Percentiles rank a stretch among this genome's conserved stretches.
Evolutionary conservation across 2,888 invertebrate genomes (phyloP).

Genomic region (Andricus quercusramuli): DNA sequence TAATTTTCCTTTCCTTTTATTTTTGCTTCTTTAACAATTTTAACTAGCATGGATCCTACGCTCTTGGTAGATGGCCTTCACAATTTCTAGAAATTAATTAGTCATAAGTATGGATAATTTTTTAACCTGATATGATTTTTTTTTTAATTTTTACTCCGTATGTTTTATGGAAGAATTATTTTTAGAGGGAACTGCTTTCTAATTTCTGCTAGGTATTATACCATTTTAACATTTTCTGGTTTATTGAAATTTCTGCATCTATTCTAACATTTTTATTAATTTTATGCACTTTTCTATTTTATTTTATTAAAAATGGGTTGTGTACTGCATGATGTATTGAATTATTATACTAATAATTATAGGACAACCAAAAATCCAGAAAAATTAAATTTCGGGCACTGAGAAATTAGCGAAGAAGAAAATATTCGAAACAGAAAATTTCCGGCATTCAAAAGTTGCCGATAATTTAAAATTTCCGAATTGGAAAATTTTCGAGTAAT

Average conservation of each 20-base stretch:
- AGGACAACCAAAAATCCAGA: too few relatives aligned
- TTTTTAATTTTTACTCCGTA: background rate
- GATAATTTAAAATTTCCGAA: too few relatives aligned
- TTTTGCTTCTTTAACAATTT: background rate
- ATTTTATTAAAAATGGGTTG: background rate
- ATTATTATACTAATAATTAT: background rate
- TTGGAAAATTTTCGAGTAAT: too few relatives aligned
- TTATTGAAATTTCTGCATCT: background rate
- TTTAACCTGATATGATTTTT: background rate
- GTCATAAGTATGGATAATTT: slow-evolving; percentile 13
- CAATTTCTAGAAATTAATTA: slow-evolving; percentile 11
- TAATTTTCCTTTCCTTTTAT: background rate
- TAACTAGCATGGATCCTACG: slow-evolving; percentile 15
- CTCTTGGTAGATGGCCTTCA: slow-evolving; percentile 18
- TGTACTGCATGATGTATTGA: background rate
- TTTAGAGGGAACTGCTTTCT: background rate
- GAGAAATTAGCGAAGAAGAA: too few relatives aligned
- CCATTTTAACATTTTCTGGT: too few relatives aligned
- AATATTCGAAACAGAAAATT: too few relatives aligned
- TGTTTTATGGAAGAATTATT: background rate
- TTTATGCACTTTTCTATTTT: background rate
- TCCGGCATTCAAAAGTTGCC: too few relatives aligned
- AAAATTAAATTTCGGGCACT: too few relatives aligned
- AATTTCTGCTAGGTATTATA: too few relatives aligned
- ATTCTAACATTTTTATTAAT: background rate